Conservation (phyloP, 2,888 invertebrate genomes). For the Pegoplata infirma region DNA sequence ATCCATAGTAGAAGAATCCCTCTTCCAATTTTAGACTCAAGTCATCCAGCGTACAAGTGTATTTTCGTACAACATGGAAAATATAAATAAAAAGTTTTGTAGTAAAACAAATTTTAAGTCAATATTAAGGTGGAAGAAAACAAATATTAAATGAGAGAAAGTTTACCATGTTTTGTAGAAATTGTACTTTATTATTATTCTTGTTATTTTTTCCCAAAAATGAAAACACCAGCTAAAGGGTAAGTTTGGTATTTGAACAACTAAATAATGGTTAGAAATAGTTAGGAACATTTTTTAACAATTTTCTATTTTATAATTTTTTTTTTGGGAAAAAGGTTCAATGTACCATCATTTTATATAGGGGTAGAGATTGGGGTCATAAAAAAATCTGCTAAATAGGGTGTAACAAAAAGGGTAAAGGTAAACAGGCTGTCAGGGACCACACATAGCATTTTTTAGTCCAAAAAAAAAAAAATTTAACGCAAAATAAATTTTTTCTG, state of each 20-base stretch:
- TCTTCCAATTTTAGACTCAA: slow-evolving; percentile 9
- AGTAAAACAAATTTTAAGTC: slow-evolving; percentile 41
- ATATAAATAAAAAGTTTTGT: slow-evolving; percentile 4
- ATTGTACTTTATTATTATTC: slow-evolving; percentile 6
- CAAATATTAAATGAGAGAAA: slow-evolving; percentile 46
- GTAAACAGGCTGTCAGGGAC: too few species aligned
- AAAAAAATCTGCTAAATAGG: too few species aligned
- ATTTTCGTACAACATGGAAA: background rate
- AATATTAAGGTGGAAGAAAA: slow-evolving; percentile 45
- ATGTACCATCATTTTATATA: background rate
- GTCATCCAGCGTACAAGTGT: slow-evolving; percentile 7
- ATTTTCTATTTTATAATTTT: background rate
- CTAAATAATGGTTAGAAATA: slow-evolving; percentile 10
- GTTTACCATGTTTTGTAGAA: slow-evolving; percentile 12
- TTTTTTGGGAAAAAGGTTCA: too few species aligned
- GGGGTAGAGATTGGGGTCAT: too few species aligned
- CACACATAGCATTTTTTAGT: too few species aligned
- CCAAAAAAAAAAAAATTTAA: too few species aligned
- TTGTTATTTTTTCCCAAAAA: slow-evolving; percentile 10
- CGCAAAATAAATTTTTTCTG: too few species aligned
- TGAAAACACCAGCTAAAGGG: background rate
- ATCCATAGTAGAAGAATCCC: too few species aligned
- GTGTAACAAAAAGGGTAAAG: too few species aligned
- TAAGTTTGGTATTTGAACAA: slow-evolving; percentile 16
- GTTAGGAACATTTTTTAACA: background rate